These are phyloP conservation scores for Bettongia penicillata DNA, from an alignment of 2,113 vertebrate genomes.

Conservation along the genomic window DNA sequence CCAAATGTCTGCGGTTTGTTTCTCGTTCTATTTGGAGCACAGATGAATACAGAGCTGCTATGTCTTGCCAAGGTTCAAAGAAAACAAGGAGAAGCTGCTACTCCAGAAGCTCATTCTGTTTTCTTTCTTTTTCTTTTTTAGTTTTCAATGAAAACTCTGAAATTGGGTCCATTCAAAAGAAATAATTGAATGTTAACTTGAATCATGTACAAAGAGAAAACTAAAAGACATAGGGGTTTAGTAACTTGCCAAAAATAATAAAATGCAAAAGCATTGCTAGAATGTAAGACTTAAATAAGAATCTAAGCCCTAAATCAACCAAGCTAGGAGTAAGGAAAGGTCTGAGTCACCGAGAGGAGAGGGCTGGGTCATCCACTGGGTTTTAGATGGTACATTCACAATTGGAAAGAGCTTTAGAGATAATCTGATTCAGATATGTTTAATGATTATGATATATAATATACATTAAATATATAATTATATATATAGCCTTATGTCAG, in stretches of 20 bases:
- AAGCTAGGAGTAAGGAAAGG: background rate
- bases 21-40: background rate
- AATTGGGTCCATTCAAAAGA: conserved; percentile 12
- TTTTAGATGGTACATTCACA: background rate
- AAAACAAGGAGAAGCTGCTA: background rate
- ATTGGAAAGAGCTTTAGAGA: background rate
- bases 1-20: background rate
- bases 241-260: conserved; percentile 7
- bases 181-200: conserved; percentile 16
- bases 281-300: background rate
- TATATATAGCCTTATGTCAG: no score
- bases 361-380: background rate
- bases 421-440: background rate
- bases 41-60: background rate
- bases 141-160: background rate
- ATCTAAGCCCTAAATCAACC: background rate
- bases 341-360: background rate
- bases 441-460: no score
- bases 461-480: no score
- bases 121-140: conserved; percentile 4
- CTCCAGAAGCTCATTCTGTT: background rate
- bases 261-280: conserved; percentile 29
- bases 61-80: background rate
- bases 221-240: background rate
- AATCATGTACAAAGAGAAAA: conserved; percentile 21